phyloP scores from a whole-genome alignment of 2,888 invertebrate genomes.

The Cheilosia pagana region DNA sequence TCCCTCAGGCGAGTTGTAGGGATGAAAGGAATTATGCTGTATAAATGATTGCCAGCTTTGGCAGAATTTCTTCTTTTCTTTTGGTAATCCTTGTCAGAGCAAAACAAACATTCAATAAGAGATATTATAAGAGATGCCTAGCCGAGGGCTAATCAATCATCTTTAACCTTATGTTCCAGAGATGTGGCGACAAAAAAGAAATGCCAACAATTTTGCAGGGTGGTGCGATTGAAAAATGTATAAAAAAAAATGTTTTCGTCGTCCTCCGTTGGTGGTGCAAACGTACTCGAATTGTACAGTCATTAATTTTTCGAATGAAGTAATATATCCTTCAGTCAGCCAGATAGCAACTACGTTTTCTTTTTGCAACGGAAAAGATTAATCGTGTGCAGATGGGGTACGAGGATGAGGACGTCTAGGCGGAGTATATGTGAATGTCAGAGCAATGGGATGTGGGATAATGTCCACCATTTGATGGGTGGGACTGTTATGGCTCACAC shows the following conservation, averaged over 20 bases:
- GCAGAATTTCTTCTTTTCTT: constrained; percentile 23
- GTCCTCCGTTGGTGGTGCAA: not conserved
- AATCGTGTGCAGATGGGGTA: constrained; percentile 41
- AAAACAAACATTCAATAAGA: constrained; percentile 43
- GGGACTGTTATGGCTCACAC: constrained; percentile 5
- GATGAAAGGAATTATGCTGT: constrained; percentile 44
- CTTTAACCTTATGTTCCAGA: constrained; percentile 54
- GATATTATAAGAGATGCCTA: constrained; percentile 21
- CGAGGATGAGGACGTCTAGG: constrained; percentile 2
- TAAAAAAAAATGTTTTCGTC: not conserved
- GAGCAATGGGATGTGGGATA: not conserved
- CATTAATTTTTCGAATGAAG: constrained; percentile 61
- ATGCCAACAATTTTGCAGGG: not conserved
- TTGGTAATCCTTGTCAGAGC: constrained; percentile 43
- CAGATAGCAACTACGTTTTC: constrained; percentile 30
- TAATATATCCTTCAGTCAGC: constrained; percentile 54
- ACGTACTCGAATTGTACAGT: constrained; percentile 14
- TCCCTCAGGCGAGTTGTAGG: constrained; percentile 23
- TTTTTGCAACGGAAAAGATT: constrained; percentile 40
- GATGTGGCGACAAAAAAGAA: constrained; percentile 42
- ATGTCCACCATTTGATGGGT: constrained; percentile 33
- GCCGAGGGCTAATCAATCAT: constrained; percentile 60
- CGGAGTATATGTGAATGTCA: constrained; percentile 23
- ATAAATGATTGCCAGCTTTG: constrained; percentile 58
- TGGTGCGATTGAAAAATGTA: not conserved